Evolutionary conservation across 2,888 invertebrate genomes (phyloP).

Genomic region (Eucera pruinosa): DNA sequence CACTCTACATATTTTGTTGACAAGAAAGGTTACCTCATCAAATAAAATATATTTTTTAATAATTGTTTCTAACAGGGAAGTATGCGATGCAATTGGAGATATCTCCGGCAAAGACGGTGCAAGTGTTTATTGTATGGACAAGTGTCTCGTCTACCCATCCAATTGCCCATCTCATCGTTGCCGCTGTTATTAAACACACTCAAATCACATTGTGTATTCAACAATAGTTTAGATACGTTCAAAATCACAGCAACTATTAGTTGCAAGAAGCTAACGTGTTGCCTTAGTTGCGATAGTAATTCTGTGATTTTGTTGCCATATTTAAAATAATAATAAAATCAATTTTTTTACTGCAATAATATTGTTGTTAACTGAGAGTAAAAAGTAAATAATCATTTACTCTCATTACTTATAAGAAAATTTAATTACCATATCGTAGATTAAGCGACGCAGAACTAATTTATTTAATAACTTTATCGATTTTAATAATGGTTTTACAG

Average conservation of each 20-base stretch:
- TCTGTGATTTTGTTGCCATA: neutral
- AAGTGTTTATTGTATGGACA: constrained; percentile 93
- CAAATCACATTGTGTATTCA: neutral
- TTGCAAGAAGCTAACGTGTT: neutral
- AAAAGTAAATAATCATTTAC: neutral
- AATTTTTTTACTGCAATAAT: neutral
- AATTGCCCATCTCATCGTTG: constrained; percentile 90
- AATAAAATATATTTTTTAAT: neutral
- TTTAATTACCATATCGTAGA: too few species aligned
- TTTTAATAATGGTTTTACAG: neutral
- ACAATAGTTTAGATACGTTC: neutral
- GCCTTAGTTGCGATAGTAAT: neutral
- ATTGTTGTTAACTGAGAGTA: neutral
- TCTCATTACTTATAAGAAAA: neutral
- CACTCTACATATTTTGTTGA: too few species aligned
- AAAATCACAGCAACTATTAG: neutral
- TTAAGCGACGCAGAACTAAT: too few species aligned
- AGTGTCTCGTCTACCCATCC: constrained; percentile 92
- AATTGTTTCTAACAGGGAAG: constrained; percentile 86
- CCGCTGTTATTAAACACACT: constrained; percentile 86
- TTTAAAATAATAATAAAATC: neutral
- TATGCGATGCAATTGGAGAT: constrained; percentile 93
- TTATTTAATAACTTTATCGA: neutral
- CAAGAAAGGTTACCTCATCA: too few species aligned
- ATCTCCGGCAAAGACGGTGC: constrained; percentile 90